Evolutionary conservation across 92 coral and sea anemone genomes (phyloP).

Genomic region (Virgularia gustaviana): DNA sequence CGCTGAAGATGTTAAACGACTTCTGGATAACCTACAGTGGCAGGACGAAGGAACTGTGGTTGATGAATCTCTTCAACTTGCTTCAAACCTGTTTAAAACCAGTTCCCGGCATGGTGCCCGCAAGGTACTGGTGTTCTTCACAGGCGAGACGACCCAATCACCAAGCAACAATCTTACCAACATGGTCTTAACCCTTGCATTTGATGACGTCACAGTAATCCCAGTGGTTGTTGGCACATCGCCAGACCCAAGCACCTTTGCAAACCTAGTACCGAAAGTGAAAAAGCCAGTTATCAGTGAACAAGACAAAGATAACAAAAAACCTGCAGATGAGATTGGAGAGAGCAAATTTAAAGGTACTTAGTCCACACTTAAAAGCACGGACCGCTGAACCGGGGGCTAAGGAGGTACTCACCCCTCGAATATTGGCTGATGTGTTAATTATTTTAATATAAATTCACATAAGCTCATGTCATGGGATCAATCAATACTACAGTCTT

Average conservation of each 20-base stretch:
- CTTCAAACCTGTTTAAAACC: constrained; percentile 48
- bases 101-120: constrained; percentile 63
- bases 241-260: constrained; percentile 55
- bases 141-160: constrained; percentile 58
- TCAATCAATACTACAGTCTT: too few species aligned
- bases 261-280: background rate
- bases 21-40: constrained; percentile 55
- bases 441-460: too few species aligned
- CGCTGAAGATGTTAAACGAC: constrained; percentile 58
- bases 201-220: constrained; percentile 63
- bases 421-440: too few species aligned
- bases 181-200: constrained; percentile 56
- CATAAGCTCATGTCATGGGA: too few species aligned
- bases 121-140: constrained; percentile 68
- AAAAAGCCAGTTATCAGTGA: constrained; percentile 12
- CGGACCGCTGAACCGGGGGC: too few species aligned
- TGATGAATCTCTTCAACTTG: constrained; percentile 56
- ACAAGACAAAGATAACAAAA: background rate
- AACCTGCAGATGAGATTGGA: constrained; percentile 16
- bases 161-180: constrained; percentile 29
- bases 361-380: too few species aligned
- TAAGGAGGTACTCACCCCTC: too few species aligned
- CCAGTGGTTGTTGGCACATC: constrained; percentile 70
- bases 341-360: constrained; percentile 20
- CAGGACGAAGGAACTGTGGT: constrained; percentile 59